These are phyloP conservation scores for Psettodes erumei DNA, from an alignment of 2,113 vertebrate genomes.

Conservation along the genomic window DNA sequence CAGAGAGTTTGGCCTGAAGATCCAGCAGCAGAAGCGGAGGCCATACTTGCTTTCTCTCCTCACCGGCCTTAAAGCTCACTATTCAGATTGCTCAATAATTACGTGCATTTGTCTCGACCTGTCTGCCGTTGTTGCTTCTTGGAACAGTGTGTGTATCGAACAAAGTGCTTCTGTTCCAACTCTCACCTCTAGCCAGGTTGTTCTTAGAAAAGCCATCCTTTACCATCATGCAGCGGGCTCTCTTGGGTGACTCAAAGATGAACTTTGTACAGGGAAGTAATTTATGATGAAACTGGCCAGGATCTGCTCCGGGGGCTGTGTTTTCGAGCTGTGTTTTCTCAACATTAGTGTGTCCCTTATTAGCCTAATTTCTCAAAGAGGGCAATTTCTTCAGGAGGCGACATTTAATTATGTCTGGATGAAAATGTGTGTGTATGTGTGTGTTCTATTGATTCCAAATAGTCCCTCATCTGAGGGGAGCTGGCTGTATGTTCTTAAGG, in stretches of 20 bases:
- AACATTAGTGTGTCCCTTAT: constrained; percentile 70
- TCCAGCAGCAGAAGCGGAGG: constrained; percentile 48
- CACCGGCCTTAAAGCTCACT: constrained; percentile 47
- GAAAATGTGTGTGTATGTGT: constrained; percentile 63
- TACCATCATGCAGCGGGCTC: constrained; percentile 60
- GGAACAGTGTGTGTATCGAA: constrained; percentile 62
- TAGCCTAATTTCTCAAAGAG: constrained; percentile 69
- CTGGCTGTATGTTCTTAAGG: constrained; percentile 1
- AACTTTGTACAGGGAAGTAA: constrained; percentile 75
- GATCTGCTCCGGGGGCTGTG: constrained; percentile 60
- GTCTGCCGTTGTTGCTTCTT: constrained; percentile 61
- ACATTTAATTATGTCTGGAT: constrained; percentile 74
- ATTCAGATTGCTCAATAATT: constrained; percentile 76
- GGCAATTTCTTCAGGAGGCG: constrained; percentile 67
- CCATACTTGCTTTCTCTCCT: constrained; percentile 58
- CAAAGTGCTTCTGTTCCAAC: constrained; percentile 79
- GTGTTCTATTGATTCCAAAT: constrained; percentile 67
- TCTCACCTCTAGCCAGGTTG: constrained; percentile 76
- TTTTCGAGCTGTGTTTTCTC: constrained; percentile 73
- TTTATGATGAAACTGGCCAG: constrained; percentile 74
- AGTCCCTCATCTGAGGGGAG: constrained; percentile 38
- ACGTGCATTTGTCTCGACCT: constrained; percentile 77
- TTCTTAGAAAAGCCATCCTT: constrained; percentile 69
- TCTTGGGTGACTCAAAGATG: constrained; percentile 66
- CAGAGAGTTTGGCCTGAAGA: constrained; percentile 68